phyloP scores from a whole-genome alignment of 2,113 vertebrate species.

The Pogonocichla stellata region DNA sequence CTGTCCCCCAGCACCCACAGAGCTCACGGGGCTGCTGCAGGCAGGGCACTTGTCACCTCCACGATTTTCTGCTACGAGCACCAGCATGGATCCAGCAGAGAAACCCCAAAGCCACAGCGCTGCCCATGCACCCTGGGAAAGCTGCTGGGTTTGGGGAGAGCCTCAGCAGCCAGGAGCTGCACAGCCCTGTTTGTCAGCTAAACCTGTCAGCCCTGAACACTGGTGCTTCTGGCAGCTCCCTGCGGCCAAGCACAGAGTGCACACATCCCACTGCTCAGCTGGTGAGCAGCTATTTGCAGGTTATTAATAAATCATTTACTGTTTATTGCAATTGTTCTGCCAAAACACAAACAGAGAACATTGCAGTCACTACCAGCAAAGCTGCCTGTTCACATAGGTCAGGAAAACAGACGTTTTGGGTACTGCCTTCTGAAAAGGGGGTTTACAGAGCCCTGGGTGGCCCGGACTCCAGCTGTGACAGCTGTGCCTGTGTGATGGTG shows the following conservation, averaged over 20 bases:
- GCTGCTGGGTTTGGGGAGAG: neutral
- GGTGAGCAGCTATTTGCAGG: neutral
- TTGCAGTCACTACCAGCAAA: neutral
- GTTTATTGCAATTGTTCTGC: neutral
- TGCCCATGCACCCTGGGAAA: rapidly evolving
- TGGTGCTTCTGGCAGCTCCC: neutral
- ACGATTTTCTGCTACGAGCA: rapidly evolving
- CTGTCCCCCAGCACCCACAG: rapidly evolving
- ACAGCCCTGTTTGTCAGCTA: neutral
- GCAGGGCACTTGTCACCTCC: neutral
- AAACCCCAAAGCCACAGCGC: rapidly evolving
- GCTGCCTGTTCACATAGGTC: neutral
- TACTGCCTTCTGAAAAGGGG: neutral
- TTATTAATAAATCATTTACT: conserved; percentile 21
- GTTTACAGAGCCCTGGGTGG: neutral
- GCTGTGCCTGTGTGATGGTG: neutral
- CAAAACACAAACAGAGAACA: neutral
- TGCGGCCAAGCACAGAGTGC: rapidly evolving
- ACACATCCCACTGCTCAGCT: neutral
- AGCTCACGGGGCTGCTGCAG: neutral
- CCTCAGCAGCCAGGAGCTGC: neutral
- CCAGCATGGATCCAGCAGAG: neutral
- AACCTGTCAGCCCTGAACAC: neutral
- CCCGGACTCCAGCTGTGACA: neutral
- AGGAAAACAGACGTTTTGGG: neutral